phyloP scores from a whole-genome alignment of 1,140 invertebrate genomes.

The Magallana angulata region DNA sequence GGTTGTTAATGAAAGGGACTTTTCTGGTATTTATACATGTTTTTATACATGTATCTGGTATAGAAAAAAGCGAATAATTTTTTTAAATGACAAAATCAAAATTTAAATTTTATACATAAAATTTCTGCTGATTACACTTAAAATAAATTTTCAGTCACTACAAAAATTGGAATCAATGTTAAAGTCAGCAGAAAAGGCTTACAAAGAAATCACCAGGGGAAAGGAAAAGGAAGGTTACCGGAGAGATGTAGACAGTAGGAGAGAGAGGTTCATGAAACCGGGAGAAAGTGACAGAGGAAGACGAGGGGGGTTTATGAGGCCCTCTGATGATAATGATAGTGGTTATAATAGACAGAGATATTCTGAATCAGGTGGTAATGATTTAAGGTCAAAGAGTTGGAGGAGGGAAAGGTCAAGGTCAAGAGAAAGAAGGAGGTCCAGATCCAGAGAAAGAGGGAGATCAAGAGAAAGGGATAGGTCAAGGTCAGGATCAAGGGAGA shows the following conservation, averaged over 20 bases:
- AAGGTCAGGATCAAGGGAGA: conserved; percentile 46
- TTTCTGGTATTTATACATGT: too few relatives aligned
- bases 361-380: not conserved
- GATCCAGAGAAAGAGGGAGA: conserved; percentile 34
- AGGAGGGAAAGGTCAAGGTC: conserved; percentile 44
- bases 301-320: conserved; percentile 47
- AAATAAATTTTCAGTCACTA: conserved; percentile 79
- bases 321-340: conserved; percentile 38
- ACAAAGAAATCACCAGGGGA: conserved; percentile 33
- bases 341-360: conserved; percentile 21
- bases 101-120: too few relatives aligned
- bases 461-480: conserved; percentile 32
- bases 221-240: conserved; percentile 30
- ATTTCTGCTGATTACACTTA: too few relatives aligned
- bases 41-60: too few relatives aligned
- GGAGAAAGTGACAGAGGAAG: conserved; percentile 25
- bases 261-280: conserved; percentile 47
- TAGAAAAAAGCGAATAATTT: too few relatives aligned
- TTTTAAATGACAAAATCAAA: too few relatives aligned
- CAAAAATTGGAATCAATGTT: conserved; percentile 81
- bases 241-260: conserved; percentile 16
- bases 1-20: too few relatives aligned
- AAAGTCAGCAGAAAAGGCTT: conserved; percentile 69
- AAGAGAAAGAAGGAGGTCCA: conserved; percentile 34
- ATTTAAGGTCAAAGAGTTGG: conserved; percentile 37